phyloP scores from a whole-genome alignment of 2,797 vertebrate genomes.

The Zenarchopterus dispar region DNA sequence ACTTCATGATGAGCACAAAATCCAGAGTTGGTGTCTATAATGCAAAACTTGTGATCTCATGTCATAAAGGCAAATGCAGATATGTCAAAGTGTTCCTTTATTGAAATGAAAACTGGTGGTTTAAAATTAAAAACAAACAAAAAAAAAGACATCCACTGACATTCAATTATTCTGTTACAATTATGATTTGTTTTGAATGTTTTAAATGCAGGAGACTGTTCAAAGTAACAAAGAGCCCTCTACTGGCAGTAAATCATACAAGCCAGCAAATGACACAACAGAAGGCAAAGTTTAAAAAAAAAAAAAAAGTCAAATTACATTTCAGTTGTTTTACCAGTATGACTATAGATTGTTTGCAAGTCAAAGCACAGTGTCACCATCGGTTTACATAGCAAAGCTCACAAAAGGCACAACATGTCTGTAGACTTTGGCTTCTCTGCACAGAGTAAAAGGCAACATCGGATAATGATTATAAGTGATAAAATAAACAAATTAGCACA shows the following conservation, averaged over 20 bases:
- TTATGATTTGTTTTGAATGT: neutral
- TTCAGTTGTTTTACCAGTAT: slow-evolving; percentile 10
- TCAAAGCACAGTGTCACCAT: slow-evolving; percentile 18
- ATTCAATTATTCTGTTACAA: slow-evolving; percentile 28
- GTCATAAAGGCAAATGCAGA: slow-evolving; percentile 46
- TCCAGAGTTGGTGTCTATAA: slow-evolving; percentile 29
- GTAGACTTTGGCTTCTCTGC: slow-evolving; percentile 57
- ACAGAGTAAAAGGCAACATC: slow-evolving; percentile 44
- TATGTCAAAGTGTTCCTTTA: slow-evolving; percentile 45
- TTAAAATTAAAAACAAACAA: slow-evolving; percentile 11
- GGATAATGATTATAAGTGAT: neutral
- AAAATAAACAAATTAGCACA: neutral
- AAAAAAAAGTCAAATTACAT: slow-evolving; percentile 10
- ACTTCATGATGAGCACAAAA: slow-evolving; percentile 26
- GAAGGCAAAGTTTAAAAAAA: neutral
- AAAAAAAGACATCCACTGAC: slow-evolving; percentile 2
- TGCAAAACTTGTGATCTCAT: slow-evolving; percentile 43
- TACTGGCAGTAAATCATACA: slow-evolving; percentile 61
- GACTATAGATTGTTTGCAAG: slow-evolving; percentile 22
- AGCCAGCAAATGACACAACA: neutral
- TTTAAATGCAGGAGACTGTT: neutral
- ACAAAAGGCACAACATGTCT: slow-evolving; percentile 41
- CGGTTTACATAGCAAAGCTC: slow-evolving; percentile 8
- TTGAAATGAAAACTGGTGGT: slow-evolving; percentile 39
- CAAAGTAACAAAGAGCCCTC: slow-evolving; percentile 62